A percentile compares a stretch with the other conserved stretches of the same genome.
Evolutionary conservation across 2,797 vertebrate species (phyloP).

Genomic region (Cheirogaleus major): DNA sequence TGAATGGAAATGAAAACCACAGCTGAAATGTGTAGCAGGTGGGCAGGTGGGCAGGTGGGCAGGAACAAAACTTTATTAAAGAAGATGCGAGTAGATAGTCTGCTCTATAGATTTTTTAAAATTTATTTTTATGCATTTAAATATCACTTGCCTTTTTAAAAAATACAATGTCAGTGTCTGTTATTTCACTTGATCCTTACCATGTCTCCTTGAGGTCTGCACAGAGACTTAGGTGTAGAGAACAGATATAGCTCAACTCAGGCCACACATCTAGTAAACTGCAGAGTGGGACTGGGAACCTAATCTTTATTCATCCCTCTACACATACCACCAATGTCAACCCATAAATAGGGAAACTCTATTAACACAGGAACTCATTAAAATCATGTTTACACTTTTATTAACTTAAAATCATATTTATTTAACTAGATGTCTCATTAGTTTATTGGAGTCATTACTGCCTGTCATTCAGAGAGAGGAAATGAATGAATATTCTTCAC

Average conservation of each 20-base stretch:
- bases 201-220: background rate
- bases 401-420: conserved; percentile 70
- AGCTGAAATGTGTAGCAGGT: background rate
- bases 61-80: background rate
- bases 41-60: background rate
- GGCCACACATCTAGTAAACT: background rate
- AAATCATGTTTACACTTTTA: conserved; percentile 61
- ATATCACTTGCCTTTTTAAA: background rate
- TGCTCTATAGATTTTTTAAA: background rate
- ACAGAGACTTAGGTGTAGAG: background rate
- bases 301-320: background rate
- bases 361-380: conserved; percentile 63
- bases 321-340: background rate
- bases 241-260: background rate
- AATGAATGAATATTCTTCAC: conserved; percentile 42
- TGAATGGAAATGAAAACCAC: background rate
- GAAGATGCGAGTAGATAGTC: background rate
- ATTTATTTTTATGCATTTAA: conserved; percentile 15
- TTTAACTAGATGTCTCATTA: conserved; percentile 68
- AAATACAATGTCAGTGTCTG: background rate
- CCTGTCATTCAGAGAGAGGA: conserved; percentile 56
- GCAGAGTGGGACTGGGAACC: background rate
- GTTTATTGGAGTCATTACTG: conserved; percentile 61
- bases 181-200: background rate
- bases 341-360: background rate